A percentile compares a stretch with the other conserved stretches of the same genome.
These are phyloP conservation scores for Argopecten irradians DNA, from an alignment of 1,140 invertebrate genomes.

Conservation along the genomic window DNA sequence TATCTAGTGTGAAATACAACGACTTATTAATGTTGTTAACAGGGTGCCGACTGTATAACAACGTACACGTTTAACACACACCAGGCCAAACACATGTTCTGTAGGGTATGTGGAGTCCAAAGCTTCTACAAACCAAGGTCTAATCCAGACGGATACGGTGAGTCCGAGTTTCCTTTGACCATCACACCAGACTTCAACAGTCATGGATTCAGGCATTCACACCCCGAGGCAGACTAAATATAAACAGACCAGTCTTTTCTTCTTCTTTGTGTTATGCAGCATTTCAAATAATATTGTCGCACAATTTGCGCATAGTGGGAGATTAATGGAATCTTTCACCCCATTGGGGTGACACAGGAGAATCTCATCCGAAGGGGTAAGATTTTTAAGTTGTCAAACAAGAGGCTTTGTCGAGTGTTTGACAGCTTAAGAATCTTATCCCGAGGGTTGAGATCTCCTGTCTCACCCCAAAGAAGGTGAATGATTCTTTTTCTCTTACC, in stretches of 20 bases:
- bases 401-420: too few species aligned
- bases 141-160: constrained; percentile 79
- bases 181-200: not conserved
- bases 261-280: not conserved
- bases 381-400: too few species aligned
- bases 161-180: constrained; percentile 32
- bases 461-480: too few species aligned
- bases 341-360: too few species aligned
- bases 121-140: constrained; percentile 80
- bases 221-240: not conserved
- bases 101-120: constrained; percentile 79
- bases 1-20: too few species aligned
- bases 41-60: constrained; percentile 77
- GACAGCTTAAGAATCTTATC: too few species aligned
- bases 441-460: too few species aligned
- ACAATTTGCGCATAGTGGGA: not conserved
- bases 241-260: not conserved
- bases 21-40: constrained; percentile 29
- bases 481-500: too few species aligned
- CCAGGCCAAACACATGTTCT: constrained; percentile 79
- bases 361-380: too few species aligned
- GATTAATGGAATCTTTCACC: not conserved
- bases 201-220: not conserved
- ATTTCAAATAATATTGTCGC: not conserved
- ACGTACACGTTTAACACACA: constrained; percentile 80